Conservation (phyloP, 2,888 invertebrate species). For the Tetranychus truncatus region DNA sequence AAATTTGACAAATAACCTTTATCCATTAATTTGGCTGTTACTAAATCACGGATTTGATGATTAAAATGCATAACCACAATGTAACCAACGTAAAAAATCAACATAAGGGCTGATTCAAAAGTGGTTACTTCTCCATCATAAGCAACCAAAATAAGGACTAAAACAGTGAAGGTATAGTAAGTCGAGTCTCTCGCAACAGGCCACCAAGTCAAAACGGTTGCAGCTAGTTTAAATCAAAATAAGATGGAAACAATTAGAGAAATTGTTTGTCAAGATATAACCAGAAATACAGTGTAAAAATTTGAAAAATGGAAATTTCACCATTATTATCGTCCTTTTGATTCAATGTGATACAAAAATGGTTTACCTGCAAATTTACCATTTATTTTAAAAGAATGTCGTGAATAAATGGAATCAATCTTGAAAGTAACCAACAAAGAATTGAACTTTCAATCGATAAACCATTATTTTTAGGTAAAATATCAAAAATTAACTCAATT, state of each 20-base stretch:
- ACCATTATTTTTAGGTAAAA: background rate
- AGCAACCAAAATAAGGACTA: slow-evolving; percentile 30
- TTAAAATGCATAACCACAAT: slow-evolving; percentile 30
- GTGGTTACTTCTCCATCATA: slow-evolving; percentile 31
- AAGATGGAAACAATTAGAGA: background rate
- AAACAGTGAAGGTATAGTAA: slow-evolving; percentile 29
- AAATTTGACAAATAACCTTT: background rate
- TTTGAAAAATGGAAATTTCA: no score
- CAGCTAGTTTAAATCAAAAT: slow-evolving; percentile 6
- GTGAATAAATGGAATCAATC: no score
- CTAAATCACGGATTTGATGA: slow-evolving; percentile 18
- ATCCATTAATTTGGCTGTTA: slow-evolving; percentile 12
- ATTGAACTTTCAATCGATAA: background rate
- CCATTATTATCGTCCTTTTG: no score
- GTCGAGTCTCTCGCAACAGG: slow-evolving; percentile 30
- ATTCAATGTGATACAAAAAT: no score
- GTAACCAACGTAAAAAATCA: slow-evolving; percentile 32
- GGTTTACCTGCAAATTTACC: no score
- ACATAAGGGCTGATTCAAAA: slow-evolving; percentile 33
- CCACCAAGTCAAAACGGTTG: slow-evolving; percentile 31
- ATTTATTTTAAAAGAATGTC: no score
- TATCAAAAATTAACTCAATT: background rate
- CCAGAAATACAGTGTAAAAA: no score
- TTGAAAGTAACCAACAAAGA: no score
- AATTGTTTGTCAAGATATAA: background rate